phyloP scores from a whole-genome alignment of 2,888 invertebrate genomes.

The Ypsolopha sequella region DNA sequence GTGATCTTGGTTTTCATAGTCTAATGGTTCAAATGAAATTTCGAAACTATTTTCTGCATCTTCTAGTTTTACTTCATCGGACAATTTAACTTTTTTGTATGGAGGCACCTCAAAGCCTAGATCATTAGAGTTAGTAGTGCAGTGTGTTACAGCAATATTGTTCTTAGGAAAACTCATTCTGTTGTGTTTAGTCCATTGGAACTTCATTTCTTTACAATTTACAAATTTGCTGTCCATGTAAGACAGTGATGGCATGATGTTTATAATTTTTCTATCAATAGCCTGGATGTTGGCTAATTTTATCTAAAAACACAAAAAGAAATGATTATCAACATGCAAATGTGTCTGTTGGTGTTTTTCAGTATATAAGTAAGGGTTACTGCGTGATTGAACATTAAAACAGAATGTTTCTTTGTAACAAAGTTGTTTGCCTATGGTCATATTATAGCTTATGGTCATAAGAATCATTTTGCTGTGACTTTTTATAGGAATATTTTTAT shows the following conservation, averaged over 20 bases:
- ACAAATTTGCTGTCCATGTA: constrained; percentile 25
- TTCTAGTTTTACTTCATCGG: constrained; percentile 13
- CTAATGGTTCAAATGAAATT: neutral
- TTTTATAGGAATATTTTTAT: no score
- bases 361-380: no score
- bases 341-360: no score
- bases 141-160: constrained; percentile 29
- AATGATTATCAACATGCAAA: no score
- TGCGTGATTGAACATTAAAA: no score
- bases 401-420: no score
- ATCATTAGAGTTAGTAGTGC: constrained; percentile 29
- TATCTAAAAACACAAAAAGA: constrained; percentile 31
- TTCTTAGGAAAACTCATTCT: constrained; percentile 19
- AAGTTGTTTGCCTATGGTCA: no score
- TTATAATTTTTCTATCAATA: constrained; percentile 26
- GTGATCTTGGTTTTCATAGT: neutral
- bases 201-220: constrained; percentile 34
- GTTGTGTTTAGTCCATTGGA: constrained; percentile 36
- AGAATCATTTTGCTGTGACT: no score
- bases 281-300: constrained; percentile 25
- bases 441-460: no score
- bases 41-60: constrained; percentile 1
- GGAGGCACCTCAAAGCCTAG: constrained; percentile 21
- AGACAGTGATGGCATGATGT: constrained; percentile 31
- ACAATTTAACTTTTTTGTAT: constrained; percentile 5